A percentile compares a stretch with the other conserved stretches of the same genome.
phyloP scores from a whole-genome alignment of 2,113 vertebrate genomes.

The Muntiacus reevesi region DNA sequence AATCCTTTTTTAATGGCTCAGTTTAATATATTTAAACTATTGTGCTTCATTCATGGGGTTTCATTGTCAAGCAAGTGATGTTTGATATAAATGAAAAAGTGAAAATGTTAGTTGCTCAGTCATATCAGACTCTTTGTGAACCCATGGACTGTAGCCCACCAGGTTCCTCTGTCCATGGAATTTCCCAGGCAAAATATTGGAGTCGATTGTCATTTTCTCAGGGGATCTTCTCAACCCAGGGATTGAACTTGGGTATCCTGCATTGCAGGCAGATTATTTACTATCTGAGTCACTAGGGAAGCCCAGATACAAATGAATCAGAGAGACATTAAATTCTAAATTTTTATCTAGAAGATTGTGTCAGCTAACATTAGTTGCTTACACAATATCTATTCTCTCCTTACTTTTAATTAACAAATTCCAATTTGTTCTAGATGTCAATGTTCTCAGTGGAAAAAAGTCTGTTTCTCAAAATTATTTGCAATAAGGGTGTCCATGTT shows the following conservation, averaged over 20 bases:
- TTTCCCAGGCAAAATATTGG: not conserved
- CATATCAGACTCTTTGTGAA: not conserved
- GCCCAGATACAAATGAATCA: not conserved
- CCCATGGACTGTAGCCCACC: not conserved
- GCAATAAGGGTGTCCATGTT: not conserved
- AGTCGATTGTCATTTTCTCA: not conserved
- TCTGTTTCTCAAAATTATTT: not conserved
- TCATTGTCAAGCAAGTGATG: not conserved
- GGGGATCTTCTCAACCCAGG: not conserved
- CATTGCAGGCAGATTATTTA: not conserved
- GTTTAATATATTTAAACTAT: not conserved
- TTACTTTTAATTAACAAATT: not conserved
- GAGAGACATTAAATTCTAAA: not conserved
- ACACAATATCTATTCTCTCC: not conserved
- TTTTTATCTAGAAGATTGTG: not conserved
- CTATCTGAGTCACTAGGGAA: not conserved
- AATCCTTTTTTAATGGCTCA: not conserved
- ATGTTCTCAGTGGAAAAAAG: not conserved
- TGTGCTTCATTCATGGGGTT: not conserved
- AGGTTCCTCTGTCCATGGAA: not conserved
- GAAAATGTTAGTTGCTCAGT: not conserved
- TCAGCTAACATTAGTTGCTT: not conserved
- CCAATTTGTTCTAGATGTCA: not conserved
- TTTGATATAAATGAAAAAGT: not conserved
- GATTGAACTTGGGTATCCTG: not conserved